Conservation (phyloP, 30 jellyfish, hydroid and myxozoan genomes). For the Turritopsis dohrnii region DNA sequence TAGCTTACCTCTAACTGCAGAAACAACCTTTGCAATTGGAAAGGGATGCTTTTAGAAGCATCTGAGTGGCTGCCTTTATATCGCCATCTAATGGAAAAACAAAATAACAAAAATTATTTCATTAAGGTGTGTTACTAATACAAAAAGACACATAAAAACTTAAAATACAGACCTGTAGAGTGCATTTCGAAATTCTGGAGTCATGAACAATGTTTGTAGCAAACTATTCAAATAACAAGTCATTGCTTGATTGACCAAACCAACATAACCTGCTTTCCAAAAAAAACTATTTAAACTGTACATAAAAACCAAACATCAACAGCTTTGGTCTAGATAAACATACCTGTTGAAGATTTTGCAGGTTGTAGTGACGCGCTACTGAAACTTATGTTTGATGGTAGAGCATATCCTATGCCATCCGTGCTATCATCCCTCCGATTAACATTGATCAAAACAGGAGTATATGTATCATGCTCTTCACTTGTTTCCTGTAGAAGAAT, state of each 20-base stretch:
- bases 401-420: neutral
- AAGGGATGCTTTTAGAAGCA: constrained; percentile 65
- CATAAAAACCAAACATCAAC: no score
- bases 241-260: constrained; percentile 92
- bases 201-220: constrained; percentile 86
- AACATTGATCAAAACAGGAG: neutral
- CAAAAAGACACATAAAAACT: neutral
- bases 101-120: neutral
- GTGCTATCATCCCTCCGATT: neutral
- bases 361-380: neutral
- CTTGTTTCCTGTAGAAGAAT: neutral
- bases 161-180: constrained; percentile 63
- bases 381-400: neutral
- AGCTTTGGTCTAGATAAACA: no score
- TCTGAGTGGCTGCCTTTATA: constrained; percentile 44
- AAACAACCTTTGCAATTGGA: constrained; percentile 74
- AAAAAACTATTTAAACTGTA: neutral
- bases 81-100: constrained; percentile 43
- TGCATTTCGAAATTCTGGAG: constrained; percentile 95
- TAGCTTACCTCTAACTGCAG: constrained; percentile 55
- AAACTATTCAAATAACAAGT: constrained; percentile 86
- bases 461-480: neutral
- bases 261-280: constrained; percentile 56
- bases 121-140: no score
- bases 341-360: neutral